Evolutionary conservation across 92 coral and sea anemone species (phyloP).

Genomic region (Palythoa heliodiscus): DNA sequence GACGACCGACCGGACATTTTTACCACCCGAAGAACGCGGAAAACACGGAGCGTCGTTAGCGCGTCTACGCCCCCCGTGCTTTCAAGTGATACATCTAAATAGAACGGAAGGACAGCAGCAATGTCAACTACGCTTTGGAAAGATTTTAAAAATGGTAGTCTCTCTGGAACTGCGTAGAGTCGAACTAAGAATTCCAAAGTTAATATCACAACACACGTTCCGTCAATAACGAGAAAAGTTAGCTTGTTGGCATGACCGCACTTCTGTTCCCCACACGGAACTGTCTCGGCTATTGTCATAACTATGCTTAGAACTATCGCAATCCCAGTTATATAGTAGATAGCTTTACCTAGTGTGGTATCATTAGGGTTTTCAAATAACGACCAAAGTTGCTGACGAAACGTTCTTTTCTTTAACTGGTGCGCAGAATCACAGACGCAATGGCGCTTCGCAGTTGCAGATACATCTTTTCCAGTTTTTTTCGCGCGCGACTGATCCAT

Average conservation of each 20-base stretch:
- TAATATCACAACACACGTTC: conserved; percentile 80
- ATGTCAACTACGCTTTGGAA: conserved; percentile 87
- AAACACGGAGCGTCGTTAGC: conserved; percentile 78
- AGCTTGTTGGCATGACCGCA: conserved; percentile 74
- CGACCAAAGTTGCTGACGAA: conserved; percentile 75
- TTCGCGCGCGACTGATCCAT: conserved; percentile 2
- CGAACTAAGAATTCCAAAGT: conserved; percentile 86
- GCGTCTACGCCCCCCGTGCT: conserved; percentile 71
- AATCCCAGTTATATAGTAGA: conserved; percentile 67
- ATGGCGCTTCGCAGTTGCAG: conserved; percentile 15
- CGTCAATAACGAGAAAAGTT: conserved; percentile 75
- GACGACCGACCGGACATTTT: conserved; percentile 89
- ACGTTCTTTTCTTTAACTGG: conserved; percentile 23
- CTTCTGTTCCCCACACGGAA: conserved; percentile 74
- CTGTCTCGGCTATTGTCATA: conserved; percentile 85
- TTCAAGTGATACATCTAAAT: conserved; percentile 69
- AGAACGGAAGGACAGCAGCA: conserved; percentile 89
- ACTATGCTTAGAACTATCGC: conserved; percentile 82
- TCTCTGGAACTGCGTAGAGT: conserved; percentile 81
- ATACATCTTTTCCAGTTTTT: conserved; percentile 7
- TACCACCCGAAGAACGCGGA: conserved; percentile 90
- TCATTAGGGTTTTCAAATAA: conserved; percentile 81
- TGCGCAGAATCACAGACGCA: conserved; percentile 55
- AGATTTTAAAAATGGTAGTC: conserved; percentile 75
- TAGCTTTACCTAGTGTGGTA: conserved; percentile 63